Base-by-base conservation (phyloP, 1,140 invertebrate genomes). In the Pseudomyrmex dendroicus region DNA sequence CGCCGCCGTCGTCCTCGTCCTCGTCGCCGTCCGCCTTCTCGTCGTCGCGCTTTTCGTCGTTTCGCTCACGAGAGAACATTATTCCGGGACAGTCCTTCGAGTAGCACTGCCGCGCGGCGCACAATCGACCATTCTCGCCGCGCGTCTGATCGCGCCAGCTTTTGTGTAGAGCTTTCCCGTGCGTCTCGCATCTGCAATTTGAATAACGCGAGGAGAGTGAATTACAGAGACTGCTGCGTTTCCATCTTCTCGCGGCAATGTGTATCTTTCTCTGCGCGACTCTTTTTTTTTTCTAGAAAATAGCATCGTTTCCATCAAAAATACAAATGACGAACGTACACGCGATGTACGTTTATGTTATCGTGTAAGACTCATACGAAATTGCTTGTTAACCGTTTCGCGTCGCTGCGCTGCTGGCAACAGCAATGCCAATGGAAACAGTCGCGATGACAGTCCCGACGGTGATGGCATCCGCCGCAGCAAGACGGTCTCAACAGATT, bases 1-100 rank as follows among this genome's bases (percentile, higher is more conserved):
- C 20, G 2, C 70, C 35, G 13, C 83, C 73, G 54, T 83, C 84
- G 7, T 52, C 22, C 0, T 89, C 84, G 13, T 70, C 83, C 8
- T 57, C 54, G 13, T 76, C 59, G 8, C 85, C 87, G 46, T 76
- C 48, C 1, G 73, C 52, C 8, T 85, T 63, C 46, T 82, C 63
- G n/a, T 70, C 17, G 61, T 17, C 80, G 1, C 35, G 17, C 2
- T 87, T 73, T 4, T 88, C 80, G 52, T 86, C 87, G 48, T 86
- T 88, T 7, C 82, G 57, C 50, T 89, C 84, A 9, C 67, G 59
- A 48, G 66, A 44, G 1, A 59, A 72, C 35, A 66, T 67, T 64
- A 66, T 88, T n/a, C 72, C 78, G 44, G 50, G 48, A 57, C 82
- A 68, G 64, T 84, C 57, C 13, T 86, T 86, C 46, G 17, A 44